Base-by-base conservation (phyloP, 2,113 vertebrate species). In the Platichthys stellatus region DNA sequence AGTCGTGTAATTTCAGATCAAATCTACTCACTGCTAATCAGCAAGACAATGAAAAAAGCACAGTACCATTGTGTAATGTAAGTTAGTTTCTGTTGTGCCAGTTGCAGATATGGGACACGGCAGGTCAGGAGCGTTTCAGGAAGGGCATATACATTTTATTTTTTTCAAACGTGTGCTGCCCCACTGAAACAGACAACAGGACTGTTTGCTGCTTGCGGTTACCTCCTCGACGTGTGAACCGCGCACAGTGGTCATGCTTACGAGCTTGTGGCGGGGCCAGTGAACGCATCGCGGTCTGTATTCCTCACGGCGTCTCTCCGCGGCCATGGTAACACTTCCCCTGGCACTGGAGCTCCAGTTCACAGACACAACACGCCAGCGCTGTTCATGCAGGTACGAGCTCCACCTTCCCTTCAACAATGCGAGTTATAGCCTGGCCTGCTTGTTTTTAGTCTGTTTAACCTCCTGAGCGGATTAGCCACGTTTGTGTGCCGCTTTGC, bases 261-360 rank as follows among this genome's bases (percentile, higher is more conserved):
- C 81, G 13, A 84, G 21, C 6, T 31, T 63, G 6, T 8, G 4
- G 3, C 12, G 1, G 1, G 2, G 65, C 60, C 31, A 6, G 0
- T 85, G 82, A 91, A 90, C 0, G 84, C 81, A 88, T 12, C 90
- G 40, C 59, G 2, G 49, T 72, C 68, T 74, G 84, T 74, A 86
- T 90, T 88, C 87, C 0, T 69, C 69, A 60, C 86, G 66, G 93
- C 92, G 93, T 94, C 90, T 86, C 24, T 93, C 72, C 20, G 94
- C 93, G 89, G 90, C 94, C 93, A 95, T 95, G 93, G 94, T 87
- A 95, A 95, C 94, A 91, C 66, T 61, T 47, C 26, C 31, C 57
- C 26, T 69, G 57, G 56, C 38, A 66, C 84, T 69, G 74, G 74
- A 78, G 71, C 64, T 51, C 60, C 57, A 54, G 73, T 59, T 69